Conservation (phyloP, 1,140 invertebrate genomes). For the Meloidogyne chitwoodi region DNA sequence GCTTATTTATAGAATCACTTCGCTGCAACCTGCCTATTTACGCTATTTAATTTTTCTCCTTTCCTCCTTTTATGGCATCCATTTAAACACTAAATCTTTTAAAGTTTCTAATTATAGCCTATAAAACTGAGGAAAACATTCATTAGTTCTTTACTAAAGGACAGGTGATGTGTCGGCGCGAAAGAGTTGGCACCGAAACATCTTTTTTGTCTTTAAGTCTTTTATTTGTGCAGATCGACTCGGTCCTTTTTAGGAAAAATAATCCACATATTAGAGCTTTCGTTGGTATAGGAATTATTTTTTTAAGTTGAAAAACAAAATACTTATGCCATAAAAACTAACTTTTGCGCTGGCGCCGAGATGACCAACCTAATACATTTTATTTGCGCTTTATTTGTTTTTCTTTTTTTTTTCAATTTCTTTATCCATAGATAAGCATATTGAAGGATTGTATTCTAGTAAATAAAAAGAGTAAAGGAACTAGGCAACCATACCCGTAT, state of each 20-base stretch:
- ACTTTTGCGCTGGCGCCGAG: not conserved
- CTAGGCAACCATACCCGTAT: not conserved
- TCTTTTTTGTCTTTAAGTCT: no score
- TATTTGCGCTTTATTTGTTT: not conserved
- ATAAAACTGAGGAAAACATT: not conserved
- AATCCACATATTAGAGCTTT: not conserved
- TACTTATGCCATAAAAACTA: not conserved
- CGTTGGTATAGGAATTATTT: not conserved
- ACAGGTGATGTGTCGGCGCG: not conserved
- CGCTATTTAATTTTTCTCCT: no score
- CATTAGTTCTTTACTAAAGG: not conserved
- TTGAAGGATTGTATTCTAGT: not conserved
- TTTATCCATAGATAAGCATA: not conserved
- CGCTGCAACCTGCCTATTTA: no score
- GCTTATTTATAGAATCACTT: not conserved
- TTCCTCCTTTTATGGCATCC: no score
- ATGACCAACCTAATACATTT: not conserved
- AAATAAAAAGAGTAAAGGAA: not conserved
- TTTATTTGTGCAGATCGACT: no score
- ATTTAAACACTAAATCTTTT: no score
- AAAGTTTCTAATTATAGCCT: no score
- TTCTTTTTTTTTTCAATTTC: not conserved
- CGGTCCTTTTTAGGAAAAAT: not conserved
- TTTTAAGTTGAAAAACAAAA: not conserved
- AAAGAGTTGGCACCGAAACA: no score